phyloP scores from a whole-genome alignment of 2,797 vertebrate genomes.

The Glossophaga mutica region DNA sequence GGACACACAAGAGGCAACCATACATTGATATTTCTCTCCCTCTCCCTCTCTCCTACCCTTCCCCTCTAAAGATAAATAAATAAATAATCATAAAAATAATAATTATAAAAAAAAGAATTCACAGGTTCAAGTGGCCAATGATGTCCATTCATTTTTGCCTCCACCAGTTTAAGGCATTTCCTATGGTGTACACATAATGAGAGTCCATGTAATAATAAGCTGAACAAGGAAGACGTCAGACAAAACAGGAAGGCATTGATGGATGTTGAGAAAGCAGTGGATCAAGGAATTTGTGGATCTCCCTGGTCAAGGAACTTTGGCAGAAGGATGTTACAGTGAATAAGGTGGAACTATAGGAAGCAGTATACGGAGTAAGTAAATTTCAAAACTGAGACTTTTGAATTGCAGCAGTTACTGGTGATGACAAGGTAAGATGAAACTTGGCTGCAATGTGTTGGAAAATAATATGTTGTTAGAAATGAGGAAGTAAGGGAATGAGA shows the following conservation, averaged over 20 bases:
- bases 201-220: background rate
- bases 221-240: background rate
- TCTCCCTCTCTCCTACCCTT: too few species aligned
- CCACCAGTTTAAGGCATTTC: background rate
- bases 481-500: background rate
- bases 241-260: background rate
- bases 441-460: background rate
- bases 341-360: background rate
- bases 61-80: too few species aligned
- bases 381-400: background rate
- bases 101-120: background rate
- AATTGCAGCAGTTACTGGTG: conserved; percentile 4
- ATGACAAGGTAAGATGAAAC: conserved; percentile 37
- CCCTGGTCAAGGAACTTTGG: background rate
- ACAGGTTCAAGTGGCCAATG: background rate
- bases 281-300: background rate
- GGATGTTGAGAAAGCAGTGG: background rate
- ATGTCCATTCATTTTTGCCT: background rate
- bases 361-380: background rate
- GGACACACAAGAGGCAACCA: too few species aligned
- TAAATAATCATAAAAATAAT: too few species aligned
- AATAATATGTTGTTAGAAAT: background rate
- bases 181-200: background rate
- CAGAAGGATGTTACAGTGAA: background rate
- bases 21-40: too few species aligned